phyloP scores from a whole-genome alignment of 2,888 invertebrate genomes.

The Drosophila basisetae region DNA sequence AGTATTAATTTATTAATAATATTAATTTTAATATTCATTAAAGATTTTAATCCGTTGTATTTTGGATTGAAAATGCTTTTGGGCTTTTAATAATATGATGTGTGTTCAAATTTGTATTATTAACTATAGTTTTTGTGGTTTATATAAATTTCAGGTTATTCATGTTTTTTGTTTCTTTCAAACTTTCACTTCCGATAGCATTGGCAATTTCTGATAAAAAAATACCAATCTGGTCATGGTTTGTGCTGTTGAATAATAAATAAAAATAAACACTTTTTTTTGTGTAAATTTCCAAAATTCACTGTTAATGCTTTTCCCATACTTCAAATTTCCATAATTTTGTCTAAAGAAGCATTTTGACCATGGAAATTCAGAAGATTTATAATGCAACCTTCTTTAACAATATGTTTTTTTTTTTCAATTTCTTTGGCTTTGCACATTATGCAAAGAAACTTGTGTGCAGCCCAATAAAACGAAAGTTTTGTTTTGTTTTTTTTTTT shows the following conservation, averaged over 20 bases:
- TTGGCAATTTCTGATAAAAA: not conserved
- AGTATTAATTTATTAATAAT: no score
- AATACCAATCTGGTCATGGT: not conserved
- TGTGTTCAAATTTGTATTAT: not conserved
- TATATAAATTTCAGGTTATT: not conserved
- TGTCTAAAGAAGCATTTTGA: not conserved
- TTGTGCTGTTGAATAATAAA: not conserved
- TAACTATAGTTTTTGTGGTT: not conserved
- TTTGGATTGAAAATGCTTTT: not conserved
- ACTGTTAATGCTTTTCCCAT: not conserved
- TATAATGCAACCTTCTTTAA: not conserved
- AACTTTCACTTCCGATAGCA: not conserved
- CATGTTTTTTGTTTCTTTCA: not conserved
- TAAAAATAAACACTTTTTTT: not conserved
- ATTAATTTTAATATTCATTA: not conserved
- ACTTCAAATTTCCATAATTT: not conserved
- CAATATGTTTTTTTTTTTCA: not conserved
- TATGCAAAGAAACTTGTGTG: not conserved
- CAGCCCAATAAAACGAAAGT: not conserved
- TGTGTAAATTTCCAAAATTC: not conserved
- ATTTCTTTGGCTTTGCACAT: not conserved
- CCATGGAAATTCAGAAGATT: not conserved
- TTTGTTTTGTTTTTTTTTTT: constrained; percentile 49
- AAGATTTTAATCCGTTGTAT: not conserved
- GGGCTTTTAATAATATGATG: not conserved